These are phyloP conservation scores for Origma solitaria DNA, from an alignment of 2,113 vertebrate species.

Conservation along the genomic window DNA sequence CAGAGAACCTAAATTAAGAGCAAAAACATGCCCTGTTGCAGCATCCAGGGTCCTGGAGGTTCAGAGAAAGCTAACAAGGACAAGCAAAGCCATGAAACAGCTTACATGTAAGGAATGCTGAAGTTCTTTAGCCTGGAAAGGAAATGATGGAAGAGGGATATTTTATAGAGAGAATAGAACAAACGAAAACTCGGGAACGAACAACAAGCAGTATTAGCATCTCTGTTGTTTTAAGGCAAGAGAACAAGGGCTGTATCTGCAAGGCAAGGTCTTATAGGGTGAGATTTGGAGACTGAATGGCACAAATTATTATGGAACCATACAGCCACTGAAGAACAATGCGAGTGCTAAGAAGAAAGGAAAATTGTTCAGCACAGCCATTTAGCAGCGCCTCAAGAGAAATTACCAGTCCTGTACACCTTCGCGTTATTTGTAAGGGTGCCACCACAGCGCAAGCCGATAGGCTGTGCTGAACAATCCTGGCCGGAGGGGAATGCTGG, in stretches of 20 bases:
- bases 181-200: background rate
- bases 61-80: background rate
- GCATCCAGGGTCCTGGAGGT: background rate
- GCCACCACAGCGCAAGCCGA: background rate
- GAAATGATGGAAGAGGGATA: background rate
- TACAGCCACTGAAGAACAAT: background rate
- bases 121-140: background rate
- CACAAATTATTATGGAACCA: background rate
- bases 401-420: rapidly evolving
- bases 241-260: background rate
- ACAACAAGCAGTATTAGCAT: background rate
- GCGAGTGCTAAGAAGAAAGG: background rate
- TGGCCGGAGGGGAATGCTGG: background rate
- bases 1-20: background rate
- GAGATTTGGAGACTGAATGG: background rate
- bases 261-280: background rate
- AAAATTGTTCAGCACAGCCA: background rate
- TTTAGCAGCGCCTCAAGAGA: background rate
- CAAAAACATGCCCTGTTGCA: background rate
- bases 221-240: background rate
- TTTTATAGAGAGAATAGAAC: background rate
- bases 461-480: rapidly evolving
- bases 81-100: background rate
- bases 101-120: rapidly evolving
- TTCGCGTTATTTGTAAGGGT: background rate